Conservation (phyloP, 2,797 vertebrate genomes). For the Cephalopachus bancanus region DNA sequence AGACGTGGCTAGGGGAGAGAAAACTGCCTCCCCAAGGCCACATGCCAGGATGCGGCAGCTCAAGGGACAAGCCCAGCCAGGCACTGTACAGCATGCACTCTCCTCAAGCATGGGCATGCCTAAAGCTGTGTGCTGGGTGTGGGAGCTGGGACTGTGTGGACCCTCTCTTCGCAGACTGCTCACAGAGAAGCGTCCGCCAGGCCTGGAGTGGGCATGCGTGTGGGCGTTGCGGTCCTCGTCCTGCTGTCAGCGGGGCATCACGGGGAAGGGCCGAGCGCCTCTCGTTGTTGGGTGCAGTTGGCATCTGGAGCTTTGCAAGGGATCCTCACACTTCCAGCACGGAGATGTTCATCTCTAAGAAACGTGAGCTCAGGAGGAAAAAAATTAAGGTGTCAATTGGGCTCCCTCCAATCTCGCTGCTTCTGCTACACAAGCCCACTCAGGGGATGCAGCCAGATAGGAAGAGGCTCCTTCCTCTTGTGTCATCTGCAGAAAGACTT, state of each 20-base stretch:
- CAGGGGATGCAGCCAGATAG: neutral
- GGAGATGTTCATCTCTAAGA: constrained; percentile 67
- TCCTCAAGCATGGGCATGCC: neutral
- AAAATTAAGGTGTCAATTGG: constrained; percentile 58
- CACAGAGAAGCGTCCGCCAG: neutral
- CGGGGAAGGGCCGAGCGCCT: constrained; percentile 13
- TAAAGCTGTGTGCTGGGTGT: neutral
- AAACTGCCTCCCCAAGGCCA: neutral
- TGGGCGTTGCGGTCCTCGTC: constrained; percentile 3
- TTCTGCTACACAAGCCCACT: neutral
- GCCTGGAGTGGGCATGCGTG: neutral
- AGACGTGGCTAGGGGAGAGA: neutral
- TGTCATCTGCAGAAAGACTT: neutral
- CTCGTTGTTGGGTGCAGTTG: neutral
- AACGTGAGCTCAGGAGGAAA: constrained; percentile 41
- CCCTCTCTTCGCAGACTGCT: neutral
- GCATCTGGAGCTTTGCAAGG: constrained; percentile 64
- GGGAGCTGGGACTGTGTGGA: neutral
- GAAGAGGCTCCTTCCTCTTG: neutral
- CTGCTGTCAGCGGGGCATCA: constrained; percentile 55
- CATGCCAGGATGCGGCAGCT: neutral
- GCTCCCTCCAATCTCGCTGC: constrained; percentile 49
- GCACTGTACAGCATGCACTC: too few species aligned
- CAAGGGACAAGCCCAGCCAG: neutral
- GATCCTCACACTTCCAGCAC: neutral